Evolutionary conservation across 2,797 vertebrate species (phyloP).

Genomic region (Nyctibius grandis): DNA sequence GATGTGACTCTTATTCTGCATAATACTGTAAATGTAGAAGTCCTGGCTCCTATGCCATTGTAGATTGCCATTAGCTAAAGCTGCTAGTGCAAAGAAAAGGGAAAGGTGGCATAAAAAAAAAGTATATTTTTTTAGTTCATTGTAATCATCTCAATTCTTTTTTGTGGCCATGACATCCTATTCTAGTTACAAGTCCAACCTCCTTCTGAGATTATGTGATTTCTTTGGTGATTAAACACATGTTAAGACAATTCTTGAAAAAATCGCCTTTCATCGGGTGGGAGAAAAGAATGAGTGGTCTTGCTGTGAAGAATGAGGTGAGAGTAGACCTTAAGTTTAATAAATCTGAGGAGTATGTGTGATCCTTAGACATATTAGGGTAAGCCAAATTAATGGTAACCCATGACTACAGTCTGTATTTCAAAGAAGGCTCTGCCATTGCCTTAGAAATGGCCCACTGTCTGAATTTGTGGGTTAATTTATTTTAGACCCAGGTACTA

Average conservation of each 20-base stretch:
- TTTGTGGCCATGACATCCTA: not conserved
- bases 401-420: not conserved
- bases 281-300: not conserved
- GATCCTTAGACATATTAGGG: not conserved
- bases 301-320: not conserved
- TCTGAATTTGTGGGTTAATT: not conserved
- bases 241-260: not conserved
- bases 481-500: not conserved
- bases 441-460: not conserved
- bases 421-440: not conserved
- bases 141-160: not conserved
- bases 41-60: constrained; percentile 2
- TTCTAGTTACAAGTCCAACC: not conserved
- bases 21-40: constrained; percentile 35
- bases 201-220: not conserved
- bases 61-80: constrained; percentile 31
- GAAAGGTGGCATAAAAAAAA: accelerated
- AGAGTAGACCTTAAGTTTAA: not conserved
- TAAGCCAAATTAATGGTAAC: not conserved
- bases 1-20: constrained; percentile 31
- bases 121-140: constrained; percentile 4
- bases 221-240: constrained; percentile 27
- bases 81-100: not conserved
- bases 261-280: not conserved
- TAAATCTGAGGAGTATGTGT: not conserved